Evolutionary conservation across 2,797 vertebrate species (phyloP), one percentile per base, ranked within the genome.

Genomic region (Xenopus petersii): DNA sequence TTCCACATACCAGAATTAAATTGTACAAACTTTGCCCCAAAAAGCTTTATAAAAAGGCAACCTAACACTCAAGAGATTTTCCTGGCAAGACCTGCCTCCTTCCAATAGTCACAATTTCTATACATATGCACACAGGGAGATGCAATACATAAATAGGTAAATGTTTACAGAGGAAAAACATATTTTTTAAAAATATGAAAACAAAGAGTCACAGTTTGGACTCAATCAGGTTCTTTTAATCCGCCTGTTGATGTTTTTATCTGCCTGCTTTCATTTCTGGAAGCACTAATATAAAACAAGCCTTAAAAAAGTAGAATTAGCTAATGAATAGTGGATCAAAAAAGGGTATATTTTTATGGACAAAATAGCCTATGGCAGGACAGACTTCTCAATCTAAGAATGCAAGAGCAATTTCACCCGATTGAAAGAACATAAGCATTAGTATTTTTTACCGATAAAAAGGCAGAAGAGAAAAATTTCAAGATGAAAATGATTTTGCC

Each of bases 401-500:
- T 42, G 36, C 17, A 21, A 61, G 12, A 69, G 26, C 26, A 13
- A 70, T 60, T 60, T 60, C 9, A 59, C 17, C 33, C 36, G 60
- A 60, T 4, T 70, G 59, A 47, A 60, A 60, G 36, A 70, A 70
- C 42, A 70, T 30, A 5, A 70, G 42, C 12, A 48, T 68, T 2
- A 74, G 81, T 86, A 80, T 7, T 56, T 83, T 86, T 30, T 30
- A 88, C 71, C 84, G 79, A 85, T 78, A 81, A 86, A 88, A 87
- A 81, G 16, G 69, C 84, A 86, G 81, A 87, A 42, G 36, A 42
- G 8, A 42, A 42, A 42, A 5, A 82, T 89, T 90, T 89, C 90
- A 94, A 84, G 89, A 93, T 89, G 89, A 93, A 91, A 94, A 92
- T 89, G 88, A 89, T 90, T 92, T 87, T 89, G 93, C 95, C 97